Base-by-base conservation (phyloP, 2,113 vertebrate genomes). In the Macheiramphus alcinus region DNA sequence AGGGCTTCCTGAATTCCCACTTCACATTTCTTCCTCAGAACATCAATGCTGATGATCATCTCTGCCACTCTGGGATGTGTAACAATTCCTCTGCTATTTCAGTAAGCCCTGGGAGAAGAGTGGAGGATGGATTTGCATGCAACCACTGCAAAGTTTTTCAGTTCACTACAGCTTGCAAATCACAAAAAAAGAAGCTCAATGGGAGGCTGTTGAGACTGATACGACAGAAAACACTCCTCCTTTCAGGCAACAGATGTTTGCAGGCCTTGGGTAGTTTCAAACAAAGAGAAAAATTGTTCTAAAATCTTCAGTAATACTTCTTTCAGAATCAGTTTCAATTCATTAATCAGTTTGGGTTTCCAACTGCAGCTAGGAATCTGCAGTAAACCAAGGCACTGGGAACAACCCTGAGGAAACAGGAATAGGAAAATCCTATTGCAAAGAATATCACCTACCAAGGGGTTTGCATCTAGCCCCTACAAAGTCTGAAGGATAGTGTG, bases 1-100 rank as follows among this genome's bases (percentile, higher is more conserved):
- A 89, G 38, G 42, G 63, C 59, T 74, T 25, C 86, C 70, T 26
- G 50, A 91, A 86, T 78, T 78, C 83, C 94, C 71, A 36, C 29
- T 52, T 42, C 50, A 7, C 40, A 3, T 74, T 52, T 68, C 63
- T 90, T 32, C 83, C 63, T 45, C 47, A 13, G 27, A 79, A 55
- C 56, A 50, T 47, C 50, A 13, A 2, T 5, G 68, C 56, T 87
- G 92, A 7, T 47, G 56, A 68, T 89, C 84, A 53, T 50, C 61
- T 58, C 73, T 78, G 90, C 62, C 78, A 4, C 90, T 68, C 86
- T 36, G 80, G 86, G 80, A 87, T 1, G 36, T 38, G 88, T 61
- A 85, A 94, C 90, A 90, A 88, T 67, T 72, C 90, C 81, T 85
- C 88, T 87, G 81, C 90, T 55, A 13, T 82, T 94, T 68, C 43